Percentiles rank a stretch among this genome's conserved stretches.
These are phyloP conservation scores for Empidonax traillii DNA, from an alignment of 2,113 vertebrate genomes.

Conservation along the genomic window DNA sequence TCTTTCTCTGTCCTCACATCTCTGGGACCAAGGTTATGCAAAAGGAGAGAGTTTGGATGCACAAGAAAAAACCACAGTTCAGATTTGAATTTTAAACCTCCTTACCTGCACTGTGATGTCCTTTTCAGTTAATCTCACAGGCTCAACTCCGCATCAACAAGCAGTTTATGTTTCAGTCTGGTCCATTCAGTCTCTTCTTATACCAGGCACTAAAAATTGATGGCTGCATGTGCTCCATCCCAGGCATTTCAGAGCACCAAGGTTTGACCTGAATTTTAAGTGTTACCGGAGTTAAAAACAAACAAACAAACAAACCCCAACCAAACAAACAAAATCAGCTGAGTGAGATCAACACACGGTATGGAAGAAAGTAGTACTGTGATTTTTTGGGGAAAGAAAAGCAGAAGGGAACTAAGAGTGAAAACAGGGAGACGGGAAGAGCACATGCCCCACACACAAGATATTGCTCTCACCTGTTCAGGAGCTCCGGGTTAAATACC, in stretches of 20 bases:
- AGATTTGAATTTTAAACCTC: background rate
- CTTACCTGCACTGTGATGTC: background rate
- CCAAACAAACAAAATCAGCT: rapidly evolving
- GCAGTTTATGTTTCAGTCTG: background rate
- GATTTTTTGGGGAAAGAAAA: background rate
- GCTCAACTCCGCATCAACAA: background rate
- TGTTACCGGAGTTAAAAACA: background rate
- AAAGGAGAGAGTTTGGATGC: background rate
- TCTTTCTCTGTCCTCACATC: background rate
- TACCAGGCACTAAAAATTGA: background rate
- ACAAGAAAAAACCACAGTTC: background rate
- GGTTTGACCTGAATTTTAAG: background rate
- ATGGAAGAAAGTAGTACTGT: background rate
- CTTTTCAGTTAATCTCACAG: background rate
- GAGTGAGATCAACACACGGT: background rate
- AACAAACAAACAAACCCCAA: background rate
- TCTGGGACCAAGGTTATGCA: background rate
- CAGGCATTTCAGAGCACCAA: background rate
- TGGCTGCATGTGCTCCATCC: background rate
- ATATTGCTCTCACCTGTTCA: background rate
- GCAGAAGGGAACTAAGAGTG: background rate
- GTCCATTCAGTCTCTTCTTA: background rate
- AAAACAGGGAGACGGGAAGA: background rate
- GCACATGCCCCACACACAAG: rapidly evolving
- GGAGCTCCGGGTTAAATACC: background rate